A percentile compares a stretch with the other conserved stretches of the same genome.
These are phyloP conservation scores for Thelaira solivaga DNA, from an alignment of 2,888 invertebrate species.

Conservation along the genomic window DNA sequence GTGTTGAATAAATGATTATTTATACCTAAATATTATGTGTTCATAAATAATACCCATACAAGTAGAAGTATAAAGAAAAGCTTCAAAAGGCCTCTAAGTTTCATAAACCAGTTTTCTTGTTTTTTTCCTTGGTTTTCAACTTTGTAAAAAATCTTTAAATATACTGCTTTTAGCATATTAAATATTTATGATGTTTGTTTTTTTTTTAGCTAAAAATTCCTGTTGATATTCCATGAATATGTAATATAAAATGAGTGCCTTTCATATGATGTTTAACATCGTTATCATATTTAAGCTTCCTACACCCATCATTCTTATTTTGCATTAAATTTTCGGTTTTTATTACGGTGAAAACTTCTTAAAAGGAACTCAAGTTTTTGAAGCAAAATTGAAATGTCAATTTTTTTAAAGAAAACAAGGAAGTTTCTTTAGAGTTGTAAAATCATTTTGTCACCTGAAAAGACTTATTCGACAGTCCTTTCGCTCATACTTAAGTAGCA, in stretches of 20 bases:
- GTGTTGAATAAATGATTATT: conserved; percentile 52
- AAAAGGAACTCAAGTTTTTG: background rate
- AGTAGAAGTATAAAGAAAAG: background rate
- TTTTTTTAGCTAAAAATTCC: no score
- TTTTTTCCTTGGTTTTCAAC: background rate
- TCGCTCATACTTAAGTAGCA: no score
- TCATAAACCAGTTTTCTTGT: conserved; percentile 26
- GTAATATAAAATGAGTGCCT: conserved; percentile 10
- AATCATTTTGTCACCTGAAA: no score
- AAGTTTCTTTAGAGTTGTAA: no score
- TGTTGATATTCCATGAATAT: conserved; percentile 32
- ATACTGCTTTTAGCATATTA: conserved; percentile 3
- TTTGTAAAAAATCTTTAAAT: background rate
- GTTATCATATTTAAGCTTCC: conserved; percentile 10
- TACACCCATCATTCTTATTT: conserved; percentile 3
- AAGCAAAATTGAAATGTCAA: no score
- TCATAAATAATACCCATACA: conserved; percentile 9
- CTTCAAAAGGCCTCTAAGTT: no score
- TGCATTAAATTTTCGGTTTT: background rate
- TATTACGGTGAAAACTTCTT: background rate
- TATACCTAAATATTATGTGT: conserved; percentile 15
- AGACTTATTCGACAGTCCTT: no score
- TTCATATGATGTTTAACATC: conserved; percentile 16
- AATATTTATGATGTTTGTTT: conserved; percentile 40
- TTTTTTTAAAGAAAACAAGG: no score